Evolutionary conservation across 92 coral and sea anemone genomes (phyloP).

Genomic region (Pocillopora grandis): DNA sequence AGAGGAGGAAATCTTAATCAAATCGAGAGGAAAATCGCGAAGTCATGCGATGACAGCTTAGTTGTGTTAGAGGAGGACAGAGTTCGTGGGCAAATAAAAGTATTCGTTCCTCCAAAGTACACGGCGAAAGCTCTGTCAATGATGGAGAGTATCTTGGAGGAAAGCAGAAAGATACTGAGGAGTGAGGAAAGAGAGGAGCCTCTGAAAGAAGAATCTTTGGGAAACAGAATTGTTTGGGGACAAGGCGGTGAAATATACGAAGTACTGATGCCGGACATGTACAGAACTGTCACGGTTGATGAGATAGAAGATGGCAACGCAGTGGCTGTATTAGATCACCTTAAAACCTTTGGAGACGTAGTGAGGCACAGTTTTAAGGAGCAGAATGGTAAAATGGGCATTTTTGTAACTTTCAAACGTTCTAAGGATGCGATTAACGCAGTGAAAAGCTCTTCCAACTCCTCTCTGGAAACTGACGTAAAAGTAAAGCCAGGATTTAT

Average conservation of each 20-base stretch:
- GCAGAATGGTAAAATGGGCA: conserved; percentile 1
- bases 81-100: conserved; percentile 42
- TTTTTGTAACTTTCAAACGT: conserved; percentile 49
- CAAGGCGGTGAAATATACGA: conserved; percentile 69
- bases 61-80: conserved; percentile 53
- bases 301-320: conserved; percentile 3
- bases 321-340: conserved; percentile 18
- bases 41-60: conserved; percentile 37
- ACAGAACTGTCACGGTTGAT: conserved; percentile 60
- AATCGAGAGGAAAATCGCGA: conserved; percentile 51
- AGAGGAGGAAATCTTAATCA: conserved; percentile 36
- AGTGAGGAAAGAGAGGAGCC: conserved; percentile 44
- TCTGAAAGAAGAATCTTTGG: conserved; percentile 21
- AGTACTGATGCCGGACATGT: conserved; percentile 76
- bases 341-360: conserved; percentile 44
- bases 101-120: conserved; percentile 45
- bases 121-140: conserved; percentile 35
- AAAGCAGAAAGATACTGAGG: conserved; percentile 47
- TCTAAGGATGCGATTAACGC: conserved; percentile 20
- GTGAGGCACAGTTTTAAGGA: conserved; percentile 18
- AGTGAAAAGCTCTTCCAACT: background rate
- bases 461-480: background rate
- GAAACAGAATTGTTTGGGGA: conserved; percentile 58
- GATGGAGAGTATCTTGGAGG: conserved; percentile 49
- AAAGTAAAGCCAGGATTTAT: conserved; percentile 22